These are phyloP conservation scores for Ctenopoma multispine DNA, from an alignment of 2,797 vertebrate species.

Conservation along the genomic window DNA sequence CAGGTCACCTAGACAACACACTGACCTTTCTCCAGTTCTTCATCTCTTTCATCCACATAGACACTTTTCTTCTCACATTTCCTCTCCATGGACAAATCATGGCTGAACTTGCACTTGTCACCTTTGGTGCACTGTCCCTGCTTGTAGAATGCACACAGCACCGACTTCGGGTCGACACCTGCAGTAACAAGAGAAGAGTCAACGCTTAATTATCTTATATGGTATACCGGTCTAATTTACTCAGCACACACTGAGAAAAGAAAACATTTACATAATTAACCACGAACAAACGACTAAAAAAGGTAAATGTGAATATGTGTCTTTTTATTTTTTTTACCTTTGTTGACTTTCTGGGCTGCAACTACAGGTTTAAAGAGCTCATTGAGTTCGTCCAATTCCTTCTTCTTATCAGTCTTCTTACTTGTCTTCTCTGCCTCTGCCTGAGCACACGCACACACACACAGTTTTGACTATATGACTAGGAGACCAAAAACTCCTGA, in stretches of 20 bases:
- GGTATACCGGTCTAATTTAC: background rate
- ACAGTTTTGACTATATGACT: too few relatives aligned
- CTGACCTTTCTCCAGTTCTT: constrained; percentile 94
- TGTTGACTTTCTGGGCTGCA: constrained; percentile 95
- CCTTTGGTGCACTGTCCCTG: constrained; percentile 99
- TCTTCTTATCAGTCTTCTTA: constrained; percentile 97
- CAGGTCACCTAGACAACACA: background rate
- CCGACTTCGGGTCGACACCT: constrained; percentile 98
- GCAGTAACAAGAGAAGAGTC: background rate
- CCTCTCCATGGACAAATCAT: constrained; percentile 94
- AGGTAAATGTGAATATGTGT: background rate
- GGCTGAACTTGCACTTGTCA: constrained; percentile 99
- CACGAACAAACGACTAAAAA: background rate
- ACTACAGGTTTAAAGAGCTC: constrained; percentile 98
- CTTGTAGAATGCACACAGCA: constrained; percentile 98
- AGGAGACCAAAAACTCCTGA: too few relatives aligned
- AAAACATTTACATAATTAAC: background rate
- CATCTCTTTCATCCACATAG: constrained; percentile 95
- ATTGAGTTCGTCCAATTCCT: constrained; percentile 94
- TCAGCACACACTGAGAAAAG: background rate
- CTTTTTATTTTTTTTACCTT: constrained; percentile 84
- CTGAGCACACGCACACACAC: background rate
- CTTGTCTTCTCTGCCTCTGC: constrained; percentile 86
- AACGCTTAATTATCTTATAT: background rate
- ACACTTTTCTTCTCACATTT: constrained; percentile 96